Evolutionary conservation across 2,797 vertebrate species (phyloP).

Genomic region (Mormyrus hasselquistii): DNA sequence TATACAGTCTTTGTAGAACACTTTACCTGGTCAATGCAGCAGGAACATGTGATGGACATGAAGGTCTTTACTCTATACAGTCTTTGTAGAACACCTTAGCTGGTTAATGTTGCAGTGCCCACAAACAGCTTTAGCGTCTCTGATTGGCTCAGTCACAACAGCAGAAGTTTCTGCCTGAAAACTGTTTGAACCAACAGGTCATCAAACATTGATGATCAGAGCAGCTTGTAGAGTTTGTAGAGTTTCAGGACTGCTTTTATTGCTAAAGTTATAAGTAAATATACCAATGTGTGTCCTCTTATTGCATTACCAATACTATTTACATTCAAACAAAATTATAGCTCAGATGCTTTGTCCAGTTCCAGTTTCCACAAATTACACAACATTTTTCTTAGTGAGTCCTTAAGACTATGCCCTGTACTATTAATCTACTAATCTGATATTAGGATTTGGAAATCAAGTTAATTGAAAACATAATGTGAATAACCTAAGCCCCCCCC

Average conservation of each 20-base stretch:
- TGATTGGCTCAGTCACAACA: background rate
- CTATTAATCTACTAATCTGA: background rate
- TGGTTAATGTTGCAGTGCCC: background rate
- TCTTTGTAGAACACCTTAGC: background rate
- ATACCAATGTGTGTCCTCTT: background rate
- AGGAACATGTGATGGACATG: background rate
- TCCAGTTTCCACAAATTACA: background rate
- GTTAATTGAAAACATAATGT: background rate
- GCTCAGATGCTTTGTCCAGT: background rate
- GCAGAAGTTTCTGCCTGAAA: background rate
- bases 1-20: background rate
- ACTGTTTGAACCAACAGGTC: background rate
- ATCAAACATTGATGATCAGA: background rate
- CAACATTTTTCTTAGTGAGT: background rate
- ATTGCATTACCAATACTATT: constrained; percentile 12
- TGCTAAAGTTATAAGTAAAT: background rate
- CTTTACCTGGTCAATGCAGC: background rate
- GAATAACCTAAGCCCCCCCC: background rate
- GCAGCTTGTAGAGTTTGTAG: background rate
- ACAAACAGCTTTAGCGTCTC: background rate
- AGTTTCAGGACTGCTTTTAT: background rate
- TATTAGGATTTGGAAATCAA: background rate
- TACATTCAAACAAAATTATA: background rate
- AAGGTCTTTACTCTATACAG: background rate
- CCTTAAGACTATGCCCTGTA: background rate